Evolutionary conservation across 2,888 invertebrate genomes (phyloP), one percentile per base, ranked within the genome.

Genomic region (Colostygia pectinataria): DNA sequence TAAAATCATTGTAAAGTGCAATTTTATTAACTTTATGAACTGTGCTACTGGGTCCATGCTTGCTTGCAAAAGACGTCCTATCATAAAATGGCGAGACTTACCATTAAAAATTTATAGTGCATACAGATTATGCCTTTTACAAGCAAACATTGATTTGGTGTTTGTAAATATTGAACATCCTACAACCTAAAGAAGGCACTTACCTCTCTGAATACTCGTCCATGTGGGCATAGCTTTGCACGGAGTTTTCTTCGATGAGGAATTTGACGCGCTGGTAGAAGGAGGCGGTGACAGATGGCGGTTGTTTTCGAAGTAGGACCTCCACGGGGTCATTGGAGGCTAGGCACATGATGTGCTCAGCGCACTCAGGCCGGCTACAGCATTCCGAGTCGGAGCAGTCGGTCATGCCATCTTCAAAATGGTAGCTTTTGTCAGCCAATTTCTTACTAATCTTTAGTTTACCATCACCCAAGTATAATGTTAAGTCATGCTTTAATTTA

Each of bases 381-480:
- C 99, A 99, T 88, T 99, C 99, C 79, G 98, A 98, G 91, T 99
- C 99, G 60, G 98, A 97, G 91, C 99, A 99, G 92, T 99, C 99
- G 67, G 95, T 93, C 93, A 99, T 95, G 63, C 99, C 99, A 92
- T 99, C 99, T 99, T 91, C 83, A 85, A 88, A 89, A 87, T 64
- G 72, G 75, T 77, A 78, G 60, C 76, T 74, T 77, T 79, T 74
- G 78, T 81, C 73, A 83, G 71, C 59, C 55, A 53, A 53, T 53
- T 55, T 59, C 65, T 58, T 65, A 64, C 57, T 14, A 52, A 48
- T 45, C 46, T 44, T 59, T 53, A 39, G 48, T 52, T 55, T 49
- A 46, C 48, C 53, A 46, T 43, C 58, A 55, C 44, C 25, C 23
- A 32, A 37, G 34, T 23, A n/a, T 36, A 31, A 31, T n/a, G 20